Conservation (phyloP, 2,888 invertebrate species). For the Elysia crispata region DNA sequence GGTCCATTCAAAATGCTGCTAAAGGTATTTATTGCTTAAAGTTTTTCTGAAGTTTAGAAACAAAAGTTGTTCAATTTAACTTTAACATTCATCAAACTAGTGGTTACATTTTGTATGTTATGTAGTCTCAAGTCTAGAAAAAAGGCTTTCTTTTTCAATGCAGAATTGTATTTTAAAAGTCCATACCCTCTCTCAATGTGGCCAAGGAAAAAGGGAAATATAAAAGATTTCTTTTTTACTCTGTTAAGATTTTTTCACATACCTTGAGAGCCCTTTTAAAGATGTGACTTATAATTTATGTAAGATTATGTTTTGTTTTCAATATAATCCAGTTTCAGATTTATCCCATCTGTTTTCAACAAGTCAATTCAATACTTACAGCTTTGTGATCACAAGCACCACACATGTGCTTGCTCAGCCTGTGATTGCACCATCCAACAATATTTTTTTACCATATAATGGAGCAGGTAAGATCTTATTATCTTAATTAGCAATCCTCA, state of each 20-base stretch:
- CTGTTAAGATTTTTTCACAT: no score
- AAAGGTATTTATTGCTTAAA: background rate
- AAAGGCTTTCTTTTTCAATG: no score
- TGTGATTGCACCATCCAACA: constrained; percentile 40
- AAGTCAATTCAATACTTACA: constrained; percentile 36
- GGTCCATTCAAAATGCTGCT: constrained; percentile 25
- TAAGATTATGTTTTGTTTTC: constrained; percentile 2
- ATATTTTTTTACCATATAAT: constrained; percentile 46
- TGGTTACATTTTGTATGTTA: no score
- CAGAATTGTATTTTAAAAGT: no score
- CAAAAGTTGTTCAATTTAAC: no score
- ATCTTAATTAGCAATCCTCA: background rate
- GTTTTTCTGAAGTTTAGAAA: background rate
- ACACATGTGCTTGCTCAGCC: constrained; percentile 40
- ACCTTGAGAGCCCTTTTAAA: no score
- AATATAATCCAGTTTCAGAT: constrained; percentile 37
- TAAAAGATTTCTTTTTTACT: no score
- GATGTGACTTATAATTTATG: background rate
- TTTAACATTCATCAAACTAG: no score
- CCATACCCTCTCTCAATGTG: no score
- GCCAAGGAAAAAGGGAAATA: no score
- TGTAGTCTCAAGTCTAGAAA: no score
- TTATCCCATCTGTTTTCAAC: constrained; percentile 29
- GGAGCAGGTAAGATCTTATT: constrained; percentile 36
- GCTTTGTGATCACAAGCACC: constrained; percentile 24